A percentile compares a stretch with the other conserved stretches of the same genome.
Evolutionary conservation across 2,888 invertebrate species (phyloP).

Genomic region (Diplazon laetatorius): DNA sequence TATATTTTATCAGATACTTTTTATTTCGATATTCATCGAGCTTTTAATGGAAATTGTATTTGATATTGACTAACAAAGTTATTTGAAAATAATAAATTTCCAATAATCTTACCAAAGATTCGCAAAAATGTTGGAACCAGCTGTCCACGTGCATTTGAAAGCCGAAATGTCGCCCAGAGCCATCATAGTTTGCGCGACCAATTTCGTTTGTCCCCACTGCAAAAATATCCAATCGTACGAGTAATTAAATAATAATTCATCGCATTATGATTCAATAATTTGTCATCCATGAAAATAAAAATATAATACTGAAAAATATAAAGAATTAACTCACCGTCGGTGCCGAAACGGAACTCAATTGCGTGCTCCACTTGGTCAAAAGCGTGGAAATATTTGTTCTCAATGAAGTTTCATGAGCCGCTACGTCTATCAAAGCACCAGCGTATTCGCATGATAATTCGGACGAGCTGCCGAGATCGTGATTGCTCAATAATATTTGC

Average conservation of each 20-base stretch:
- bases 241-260: neutral
- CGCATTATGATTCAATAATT: no score
- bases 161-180: constrained; percentile 67
- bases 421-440: constrained; percentile 74
- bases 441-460: constrained; percentile 79
- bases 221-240: constrained; percentile 44
- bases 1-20: no score
- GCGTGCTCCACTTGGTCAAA: constrained; percentile 78
- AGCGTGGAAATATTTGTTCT: constrained; percentile 71
- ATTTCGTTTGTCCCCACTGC: constrained; percentile 76
- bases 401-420: constrained; percentile 69
- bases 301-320: no score
- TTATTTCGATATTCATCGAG: no score
- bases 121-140: constrained; percentile 70
- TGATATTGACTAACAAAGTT: neutral
- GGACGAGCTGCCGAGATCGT: constrained; percentile 73
- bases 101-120: constrained; percentile 71
- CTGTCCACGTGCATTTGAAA: constrained; percentile 70
- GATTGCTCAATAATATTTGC: constrained; percentile 74
- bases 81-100: no score
- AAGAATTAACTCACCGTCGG: constrained; percentile 70
- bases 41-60: neutral
- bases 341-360: constrained; percentile 68
- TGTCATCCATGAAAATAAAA: no score
- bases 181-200: constrained; percentile 73